Evolutionary conservation across 2,888 invertebrate species (phyloP), one percentile per base, ranked within the genome.

Genomic region (Timandra comae): DNA sequence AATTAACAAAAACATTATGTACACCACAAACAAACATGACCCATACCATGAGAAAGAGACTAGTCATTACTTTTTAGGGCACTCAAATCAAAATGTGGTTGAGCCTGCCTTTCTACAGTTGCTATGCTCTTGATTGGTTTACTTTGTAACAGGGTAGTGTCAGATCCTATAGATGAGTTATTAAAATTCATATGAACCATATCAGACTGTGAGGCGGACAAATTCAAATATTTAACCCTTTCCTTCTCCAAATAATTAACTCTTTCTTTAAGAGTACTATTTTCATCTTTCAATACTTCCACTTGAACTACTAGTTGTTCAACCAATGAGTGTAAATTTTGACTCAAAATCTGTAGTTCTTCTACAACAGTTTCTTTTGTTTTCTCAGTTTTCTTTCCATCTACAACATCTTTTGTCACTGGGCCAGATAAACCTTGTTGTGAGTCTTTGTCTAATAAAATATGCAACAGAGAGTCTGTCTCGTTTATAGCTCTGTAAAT

Each of bases 401-500:
- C 70, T 19, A 53, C 43, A 6, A 56, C 45, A 52, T 73, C 70
- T 50, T 52, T 64, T 8, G 37, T 29, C 22, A 46, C 23, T 8
- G 59, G 56, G 33, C 56, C 56, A 11, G 38, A 34, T 45, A 66
- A 42, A 52, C 68, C 57, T 35, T 46, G 46, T 12, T 62, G 62
- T 8, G 33, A 55, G 38, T 57, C 63, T 41, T 55, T 68, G 46
- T 52, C 66, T 28, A 63, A 47, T 40, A 89, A 66, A 27, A 75
- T 60, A 21, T 79, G 76, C 30, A 91, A 65, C 28, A 91, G 68
- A 27, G 89, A 88, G 57, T 92, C 91, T n/a, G 90, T 89, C 55
- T 91, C 90, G 56, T 91, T 89, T 49, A 92, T 89, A 12, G 89
- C 88, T 66, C 77, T 86, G 56, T 88, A 90, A 45, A 92, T 90